A percentile compares a stretch with the other conserved stretches of the same genome.
These are phyloP conservation scores for Mus spicilegus DNA, from an alignment of 2,113 vertebrate genomes.

Conservation along the genomic window DNA sequence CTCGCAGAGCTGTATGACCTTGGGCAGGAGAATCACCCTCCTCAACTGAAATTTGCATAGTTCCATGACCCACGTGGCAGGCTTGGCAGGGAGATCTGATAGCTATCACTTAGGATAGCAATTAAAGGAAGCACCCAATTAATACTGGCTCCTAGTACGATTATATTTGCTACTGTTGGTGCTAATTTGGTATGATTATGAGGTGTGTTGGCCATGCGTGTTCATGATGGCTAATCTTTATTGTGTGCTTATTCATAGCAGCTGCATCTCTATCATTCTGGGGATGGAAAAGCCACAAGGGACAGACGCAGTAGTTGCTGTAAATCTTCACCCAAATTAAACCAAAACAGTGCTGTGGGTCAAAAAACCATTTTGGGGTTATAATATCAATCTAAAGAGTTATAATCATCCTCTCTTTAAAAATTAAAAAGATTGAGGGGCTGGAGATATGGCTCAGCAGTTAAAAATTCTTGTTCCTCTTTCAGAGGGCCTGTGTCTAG, in stretches of 20 bases:
- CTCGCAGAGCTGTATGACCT: neutral
- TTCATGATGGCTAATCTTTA: slow-evolving; percentile 11
- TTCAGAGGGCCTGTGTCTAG: neutral
- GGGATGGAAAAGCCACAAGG: neutral
- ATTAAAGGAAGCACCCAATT: neutral
- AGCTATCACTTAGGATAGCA: neutral
- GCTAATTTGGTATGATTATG: neutral
- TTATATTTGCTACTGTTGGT: neutral
- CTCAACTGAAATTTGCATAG: slow-evolving; percentile 12
- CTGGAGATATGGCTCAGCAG: neutral
- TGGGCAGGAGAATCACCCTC: neutral
- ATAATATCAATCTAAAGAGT: neutral
- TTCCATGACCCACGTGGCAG: neutral
- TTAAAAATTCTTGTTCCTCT: neutral
- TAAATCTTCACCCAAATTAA: slow-evolving; percentile 44
- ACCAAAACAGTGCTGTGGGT: neutral
- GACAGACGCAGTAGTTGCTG: neutral
- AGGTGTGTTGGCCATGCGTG: neutral
- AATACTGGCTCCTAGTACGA: slow-evolving; percentile 1
- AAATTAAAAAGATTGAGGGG: neutral
- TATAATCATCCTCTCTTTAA: neutral
- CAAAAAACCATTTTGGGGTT: neutral
- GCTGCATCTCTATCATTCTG: neutral
- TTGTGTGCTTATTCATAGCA: neutral
- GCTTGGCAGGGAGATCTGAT: neutral